These are phyloP conservation scores for Heteromormyrus szaboi DNA, from an alignment of 2,797 vertebrate genomes.

Conservation along the genomic window DNA sequence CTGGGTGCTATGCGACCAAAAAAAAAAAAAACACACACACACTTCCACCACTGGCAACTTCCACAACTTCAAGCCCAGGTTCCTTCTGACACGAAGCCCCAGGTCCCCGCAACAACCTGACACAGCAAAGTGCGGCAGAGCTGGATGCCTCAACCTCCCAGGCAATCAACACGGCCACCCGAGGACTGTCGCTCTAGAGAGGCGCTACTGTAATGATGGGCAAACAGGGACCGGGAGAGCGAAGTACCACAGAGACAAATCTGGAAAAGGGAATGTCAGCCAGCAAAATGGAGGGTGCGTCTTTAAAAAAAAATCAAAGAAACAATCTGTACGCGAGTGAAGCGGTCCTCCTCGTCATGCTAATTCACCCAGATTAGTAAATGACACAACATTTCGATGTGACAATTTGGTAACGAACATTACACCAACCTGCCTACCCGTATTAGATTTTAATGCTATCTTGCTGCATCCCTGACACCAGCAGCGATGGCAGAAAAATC, in stretches of 20 bases:
- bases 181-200: background rate
- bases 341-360: slow-evolving; percentile 12
- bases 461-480: background rate
- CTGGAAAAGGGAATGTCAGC: slow-evolving; percentile 30
- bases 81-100: background rate
- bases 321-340: background rate
- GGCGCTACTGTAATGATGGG: slow-evolving; percentile 25
- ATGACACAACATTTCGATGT: background rate
- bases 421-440: background rate
- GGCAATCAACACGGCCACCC: slow-evolving; percentile 5
- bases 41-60: background rate
- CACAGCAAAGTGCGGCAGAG: slow-evolving; percentile 21
- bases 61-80: background rate
- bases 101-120: background rate
- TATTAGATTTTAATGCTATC: background rate
- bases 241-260: slow-evolving; percentile 31
- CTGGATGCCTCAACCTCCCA: slow-evolving; percentile 23
- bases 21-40: background rate
- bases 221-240: slow-evolving; percentile 14
- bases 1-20: background rate
- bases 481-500: background rate
- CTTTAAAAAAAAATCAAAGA: slow-evolving; percentile 8
- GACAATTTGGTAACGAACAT: slow-evolving; percentile 1
- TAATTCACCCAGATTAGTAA: background rate
- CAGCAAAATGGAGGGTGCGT: slow-evolving; percentile 31